Evolutionary conservation across 1,140 invertebrate genomes (phyloP), one percentile per base, ranked within the genome.

Genomic region (Thrips palmi): DNA sequence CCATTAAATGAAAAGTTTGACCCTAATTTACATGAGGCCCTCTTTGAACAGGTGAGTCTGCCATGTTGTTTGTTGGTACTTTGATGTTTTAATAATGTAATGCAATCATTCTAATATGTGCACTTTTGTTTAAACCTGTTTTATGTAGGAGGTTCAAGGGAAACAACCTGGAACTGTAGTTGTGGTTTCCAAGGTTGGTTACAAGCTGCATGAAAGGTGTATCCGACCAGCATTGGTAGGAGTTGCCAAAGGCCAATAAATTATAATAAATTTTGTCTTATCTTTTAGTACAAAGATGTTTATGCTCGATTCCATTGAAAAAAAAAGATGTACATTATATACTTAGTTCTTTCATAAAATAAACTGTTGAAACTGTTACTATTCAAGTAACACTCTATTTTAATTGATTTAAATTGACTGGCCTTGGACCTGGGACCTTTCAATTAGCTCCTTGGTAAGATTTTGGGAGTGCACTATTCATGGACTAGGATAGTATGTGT

Each of bases 151-250:
- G 39, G 75, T 80, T 41, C 62, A 76, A 48, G 74, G 76, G 1
- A 85, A 84, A 47, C 70, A 78, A 36, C 60, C 80, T 2, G 89
- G 88, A 28, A 88, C 82, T 2, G 73, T 98, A 24, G 77, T 89
- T 12, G 74, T 83, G 10, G 88, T 96, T 2, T 87, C 83, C 28
- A 97, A 97, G 68, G 70, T 92, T 30, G 93, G 94, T 12, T 98
- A 94, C 57, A 91, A 84, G 61, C 62, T 98, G 29, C 80, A 93
- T 46, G 84, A 91, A 49, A 65, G 93, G 52, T 85, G 88, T 45
- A 74, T 98, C 48, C 63, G 94, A 50, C 89, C 94, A 29, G 93
- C 94, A n/a, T 61, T 93, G 28, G 93, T 97, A 21, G 93, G 91
- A 30, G 92, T 98, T 18, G 78, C 85, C 20, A 88, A 88, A 57